A percentile compares a stretch with the other conserved stretches of the same genome.
phyloP scores from a whole-genome alignment of 2,888 invertebrate species.

The Rhamphomyia laevipes region DNA sequence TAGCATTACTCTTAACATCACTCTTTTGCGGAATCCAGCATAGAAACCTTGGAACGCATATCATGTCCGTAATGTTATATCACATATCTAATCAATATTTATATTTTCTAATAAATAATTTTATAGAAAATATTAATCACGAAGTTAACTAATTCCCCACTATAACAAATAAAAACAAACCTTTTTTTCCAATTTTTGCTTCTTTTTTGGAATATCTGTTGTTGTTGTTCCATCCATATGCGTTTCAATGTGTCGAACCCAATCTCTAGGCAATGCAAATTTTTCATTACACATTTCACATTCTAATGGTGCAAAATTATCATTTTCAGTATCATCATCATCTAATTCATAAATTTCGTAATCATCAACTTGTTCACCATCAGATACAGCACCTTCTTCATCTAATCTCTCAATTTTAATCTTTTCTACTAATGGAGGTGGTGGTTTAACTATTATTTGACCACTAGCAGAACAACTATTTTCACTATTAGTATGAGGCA shows the following conservation, averaged over 20 bases:
- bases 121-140: too few relatives aligned
- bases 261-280: conserved; percentile 68
- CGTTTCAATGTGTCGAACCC: conserved; percentile 72
- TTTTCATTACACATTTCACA: conserved; percentile 77
- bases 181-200: conserved; percentile 43
- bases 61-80: too few relatives aligned
- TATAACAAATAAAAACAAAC: not conserved
- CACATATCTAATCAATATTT: too few relatives aligned
- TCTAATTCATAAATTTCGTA: conserved; percentile 32
- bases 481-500: conserved; percentile 36
- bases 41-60: too few relatives aligned
- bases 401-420: conserved; percentile 10
- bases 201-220: conserved; percentile 34
- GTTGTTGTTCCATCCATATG: conserved; percentile 52
- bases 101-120: too few relatives aligned
- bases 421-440: conserved; percentile 7
- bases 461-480: conserved; percentile 1
- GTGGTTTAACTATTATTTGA: conserved; percentile 8
- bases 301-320: conserved; percentile 60
- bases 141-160: too few relatives aligned
- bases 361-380: conserved; percentile 8
- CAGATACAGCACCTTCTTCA: conserved; percentile 22
- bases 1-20: too few relatives aligned
- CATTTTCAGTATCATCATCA: conserved; percentile 18
- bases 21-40: too few relatives aligned